Base-by-base conservation (phyloP, 2,797 vertebrate genomes). In the Macrochelys suwanniensis region DNA sequence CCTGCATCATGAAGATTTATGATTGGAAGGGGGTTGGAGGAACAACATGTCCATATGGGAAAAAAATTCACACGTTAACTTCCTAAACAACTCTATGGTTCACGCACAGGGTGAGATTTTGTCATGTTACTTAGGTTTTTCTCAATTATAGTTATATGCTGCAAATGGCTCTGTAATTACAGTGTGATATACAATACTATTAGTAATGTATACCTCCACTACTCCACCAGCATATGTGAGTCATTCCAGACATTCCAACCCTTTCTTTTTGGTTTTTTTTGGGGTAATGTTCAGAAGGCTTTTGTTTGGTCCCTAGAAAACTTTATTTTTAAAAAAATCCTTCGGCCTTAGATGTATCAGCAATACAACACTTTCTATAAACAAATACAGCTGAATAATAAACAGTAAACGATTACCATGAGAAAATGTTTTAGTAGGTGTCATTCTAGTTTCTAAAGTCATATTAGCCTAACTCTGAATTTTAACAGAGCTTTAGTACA, bases 241-340 rank as follows among this genome's bases (percentile, higher is more conserved):
- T 87, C 95, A 96, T 96, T 97, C 97, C 97, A 95, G 78, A 88
- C 90, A 95, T 93, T 95, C 92, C 74, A 94, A 84, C 47, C 49
- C 6, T 28, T 94, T 80, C 6, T 93, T 94, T 96, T 92, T 96
- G 86, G 4, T 8, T 96, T 95, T 97, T 97, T 90, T 80, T 71
- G 45, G 45, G 59, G 49, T 78, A 94, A 89, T 0, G 0, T 68
- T 88, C 76, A 91, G 80, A 91, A 92, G 12, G 49, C 4, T 89
- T 94, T 88, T 92, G 71, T 49, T 65, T 78, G 61, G 88, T 45
- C 37, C 4, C 0, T 25, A 84, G 37, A 71, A 37, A 3, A 33
- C 31, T 71, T 71, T 68, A n/a, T 65, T 3, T n/a, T 2, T 10
- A 74, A 88, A 92, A 87, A 78, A 1, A 4, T 12, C 28, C 42